Base-by-base conservation (phyloP, 2,113 vertebrate species). In the Prietella phreatophila region DNA sequence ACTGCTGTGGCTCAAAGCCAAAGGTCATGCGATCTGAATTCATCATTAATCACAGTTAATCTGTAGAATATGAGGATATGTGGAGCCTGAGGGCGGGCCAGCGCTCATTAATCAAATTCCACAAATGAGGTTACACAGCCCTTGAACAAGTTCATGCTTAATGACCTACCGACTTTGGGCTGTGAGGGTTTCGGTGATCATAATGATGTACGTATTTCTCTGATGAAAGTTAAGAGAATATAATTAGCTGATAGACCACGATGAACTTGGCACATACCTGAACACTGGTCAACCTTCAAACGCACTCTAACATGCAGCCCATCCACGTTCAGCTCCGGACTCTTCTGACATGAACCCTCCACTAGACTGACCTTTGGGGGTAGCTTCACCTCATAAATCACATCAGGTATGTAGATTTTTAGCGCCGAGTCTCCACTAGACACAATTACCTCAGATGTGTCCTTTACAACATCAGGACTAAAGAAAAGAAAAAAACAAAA, bases 221-320 rank as follows among this genome's bases (percentile, higher is more conserved):
- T 56, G 75, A 47, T n/a, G 50, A 53, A 42, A 65, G 63, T 82
- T 39, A 82, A 82, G 36, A 39, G 19, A 75, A 73, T 63, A 22
- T n/a, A 63, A 69, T 25, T 75, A 39, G 17, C 80, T 84, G 53
- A 58, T 42, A 30, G 36, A 14, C 25, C 15, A 61, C 3, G 25
- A 86, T 71, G 80, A 84, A 78, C 19, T n/a, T 93, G 96, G 93
- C 91, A 4, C 90, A 90, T 91, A 85, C 96, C 92, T 71, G 92
- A 17, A 84, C 78, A 10, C 63, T 87, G 47, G 22, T 91, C 87
- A 0, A 91, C 89, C 1, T 22, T 85, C 0, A 96, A 91, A 33
- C 94, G 95, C 88, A 98, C 33, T n/a, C 96, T 93, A 93, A 98
- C 92, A 87, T 98, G 96, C 71, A 97, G 93, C 15, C 96, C 97